phyloP scores from a whole-genome alignment of 2,888 invertebrate genomes.

The Cryptocephalus primarius region DNA sequence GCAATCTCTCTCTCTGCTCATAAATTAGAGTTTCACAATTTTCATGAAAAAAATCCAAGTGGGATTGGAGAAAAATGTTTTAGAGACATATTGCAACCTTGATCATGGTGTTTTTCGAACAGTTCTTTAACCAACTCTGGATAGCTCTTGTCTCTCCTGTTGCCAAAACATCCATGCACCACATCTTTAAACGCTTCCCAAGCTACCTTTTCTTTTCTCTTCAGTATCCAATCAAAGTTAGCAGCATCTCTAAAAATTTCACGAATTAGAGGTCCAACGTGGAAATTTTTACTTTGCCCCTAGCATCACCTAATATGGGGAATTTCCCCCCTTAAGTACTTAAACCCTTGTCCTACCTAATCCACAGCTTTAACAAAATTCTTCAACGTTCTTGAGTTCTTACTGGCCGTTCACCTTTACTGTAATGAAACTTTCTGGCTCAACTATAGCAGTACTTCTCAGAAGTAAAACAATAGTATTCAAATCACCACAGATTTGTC shows the following conservation, averaged over 20 bases:
- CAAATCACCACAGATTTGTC: too few species aligned
- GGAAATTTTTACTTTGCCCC: neutral
- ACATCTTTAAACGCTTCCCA: neutral
- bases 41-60: neutral
- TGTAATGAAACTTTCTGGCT: neutral
- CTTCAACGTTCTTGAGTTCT: neutral
- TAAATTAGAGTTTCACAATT: neutral
- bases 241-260: neutral
- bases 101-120: neutral
- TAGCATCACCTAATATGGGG: neutral
- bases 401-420: neutral
- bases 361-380: too few species aligned
- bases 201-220: neutral
- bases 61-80: neutral
- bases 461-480: neutral
- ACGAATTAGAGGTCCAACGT: neutral
- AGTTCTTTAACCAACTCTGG: neutral
- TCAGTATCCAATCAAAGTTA: neutral
- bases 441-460: too few species aligned
- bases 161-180: neutral
- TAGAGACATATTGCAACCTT: neutral
- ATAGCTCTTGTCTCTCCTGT: neutral
- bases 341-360: neutral
- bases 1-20: neutral
- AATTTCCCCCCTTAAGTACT: neutral